Percentiles rank a stretch among this genome's conserved stretches.
phyloP scores from a whole-genome alignment of 1,140 invertebrate genomes.

The Lepidurus packardi region DNA sequence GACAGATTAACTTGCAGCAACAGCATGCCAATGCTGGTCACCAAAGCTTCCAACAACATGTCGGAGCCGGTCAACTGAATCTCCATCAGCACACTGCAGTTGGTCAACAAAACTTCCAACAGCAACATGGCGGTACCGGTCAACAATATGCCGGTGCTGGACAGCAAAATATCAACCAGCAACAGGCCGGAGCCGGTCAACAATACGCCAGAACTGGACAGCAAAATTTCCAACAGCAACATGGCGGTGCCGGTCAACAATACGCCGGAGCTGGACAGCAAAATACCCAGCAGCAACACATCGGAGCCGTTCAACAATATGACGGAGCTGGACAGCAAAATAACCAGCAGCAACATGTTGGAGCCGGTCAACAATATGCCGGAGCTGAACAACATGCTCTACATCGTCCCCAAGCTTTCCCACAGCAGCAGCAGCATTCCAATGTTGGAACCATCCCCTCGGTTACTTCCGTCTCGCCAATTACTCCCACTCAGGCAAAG shows the following conservation, averaged over 20 bases:
- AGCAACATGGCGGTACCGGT: neutral
- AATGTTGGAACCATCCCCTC: neutral
- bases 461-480: neutral
- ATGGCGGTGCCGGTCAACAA: neutral
- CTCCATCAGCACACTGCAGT: neutral
- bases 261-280: neutral
- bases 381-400: neutral
- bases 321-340: neutral
- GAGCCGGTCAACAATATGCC: neutral
- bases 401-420: neutral
- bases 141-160: neutral
- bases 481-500: neutral
- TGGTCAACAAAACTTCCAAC: neutral
- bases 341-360: neutral
- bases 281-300: neutral
- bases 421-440: neutral
- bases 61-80: conserved; percentile 35
- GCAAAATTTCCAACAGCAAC: neutral
- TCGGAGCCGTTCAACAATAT: too few species aligned
- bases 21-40: conserved; percentile 26
- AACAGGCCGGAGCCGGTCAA: neutral
- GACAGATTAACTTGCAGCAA: neutral
- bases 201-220: neutral
- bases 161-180: neutral
- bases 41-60: conserved; percentile 36